Base-by-base conservation (phyloP, 2,888 invertebrate genomes). In the Calephelis perditalis region DNA sequence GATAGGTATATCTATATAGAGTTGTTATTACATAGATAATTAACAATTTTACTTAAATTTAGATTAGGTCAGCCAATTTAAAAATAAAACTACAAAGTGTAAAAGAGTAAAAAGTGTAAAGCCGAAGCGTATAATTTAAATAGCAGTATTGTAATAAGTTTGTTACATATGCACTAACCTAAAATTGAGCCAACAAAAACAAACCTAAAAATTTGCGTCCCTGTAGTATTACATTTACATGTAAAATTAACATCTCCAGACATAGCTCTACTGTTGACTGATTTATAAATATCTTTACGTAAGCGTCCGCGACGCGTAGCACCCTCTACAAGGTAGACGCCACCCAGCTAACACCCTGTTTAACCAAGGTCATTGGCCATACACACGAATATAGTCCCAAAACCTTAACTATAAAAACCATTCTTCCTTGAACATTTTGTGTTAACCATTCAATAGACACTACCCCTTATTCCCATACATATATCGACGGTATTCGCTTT, bases 201-300 rank as follows among this genome's bases (percentile, higher is more conserved):
- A 6, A n/a, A 8, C 40, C 40, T 40, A 40, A 40, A 40, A 40
- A 4, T 4, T 40, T 40, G 40, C 40, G 8, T 5, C 7, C 40
- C 40, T 40, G 5, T 40, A 40, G 7, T 11, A 52, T 45, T 45
- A 11, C 35, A n/a, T 45, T 36, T 57, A 45, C 44, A 57, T 59
- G 37, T 58, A 47, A 47, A 59, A 52, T 52, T 44, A 60, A 57
- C 62, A 59, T 59, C 62, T 62, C 62, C 62, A 62, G 58, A 62
- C 63, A 59, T 59, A 57, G 55, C 61, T 59, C 49, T 56, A 61
- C 59, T 60, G 55, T 61, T 57, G 59, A 56, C 64, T 69, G 70
- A 74, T 76, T n/a, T 82, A 82, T 83, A 86, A 84, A 84, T 84
- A 84, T 81, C 80, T 81, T 84, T 86, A 86, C 86, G 82, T 78